Percentiles rank a stretch among this genome's conserved stretches.
phyloP scores from a whole-genome alignment of 2,888 invertebrate genomes.

The Drosophila mayaguana region DNA sequence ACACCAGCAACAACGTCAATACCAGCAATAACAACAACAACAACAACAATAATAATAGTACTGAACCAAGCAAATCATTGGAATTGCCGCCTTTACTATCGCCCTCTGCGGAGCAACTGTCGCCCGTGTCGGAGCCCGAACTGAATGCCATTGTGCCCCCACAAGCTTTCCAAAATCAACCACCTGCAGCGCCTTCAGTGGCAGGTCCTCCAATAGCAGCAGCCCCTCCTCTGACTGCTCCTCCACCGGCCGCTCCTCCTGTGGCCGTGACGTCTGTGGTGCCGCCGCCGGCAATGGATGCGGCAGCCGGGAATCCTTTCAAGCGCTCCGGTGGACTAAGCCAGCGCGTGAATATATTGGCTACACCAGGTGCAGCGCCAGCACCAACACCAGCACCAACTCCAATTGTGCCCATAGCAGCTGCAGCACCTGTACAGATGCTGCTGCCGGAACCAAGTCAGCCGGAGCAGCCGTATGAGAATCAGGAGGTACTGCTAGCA shows the following conservation, averaged over 20 bases:
- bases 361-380: slow-evolving; percentile 79
- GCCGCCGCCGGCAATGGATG: slow-evolving; percentile 31
- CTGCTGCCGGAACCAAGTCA: slow-evolving; percentile 66
- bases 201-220: not conserved
- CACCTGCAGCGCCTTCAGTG: slow-evolving; percentile 16
- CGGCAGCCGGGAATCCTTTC: slow-evolving; percentile 78
- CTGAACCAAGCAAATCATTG: slow-evolving; percentile 18
- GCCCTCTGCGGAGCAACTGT: slow-evolving; percentile 24
- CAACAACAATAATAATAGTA: slow-evolving; percentile 22
- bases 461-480: slow-evolving; percentile 86
- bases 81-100: slow-evolving; percentile 53
- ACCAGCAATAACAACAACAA: slow-evolving; percentile 10
- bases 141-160: slow-evolving; percentile 71
- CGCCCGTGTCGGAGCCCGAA: slow-evolving; percentile 51
- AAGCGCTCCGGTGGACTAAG: slow-evolving; percentile 78
- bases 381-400: slow-evolving; percentile 16
- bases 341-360: slow-evolving; percentile 84
- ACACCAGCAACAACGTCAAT: slow-evolving; percentile 13
- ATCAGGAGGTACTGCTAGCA: slow-evolving; percentile 86
- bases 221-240: not conserved
- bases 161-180: slow-evolving; percentile 64
- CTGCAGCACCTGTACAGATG: slow-evolving; percentile 26
- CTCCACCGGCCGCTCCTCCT: not conserved
- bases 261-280: slow-evolving; percentile 7
- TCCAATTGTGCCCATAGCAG: not conserved